Percentiles rank a stretch among this genome's conserved stretches.
These are phyloP conservation scores for Yponomeuta malinellus DNA, from an alignment of 2,888 invertebrate genomes.

Conservation along the genomic window DNA sequence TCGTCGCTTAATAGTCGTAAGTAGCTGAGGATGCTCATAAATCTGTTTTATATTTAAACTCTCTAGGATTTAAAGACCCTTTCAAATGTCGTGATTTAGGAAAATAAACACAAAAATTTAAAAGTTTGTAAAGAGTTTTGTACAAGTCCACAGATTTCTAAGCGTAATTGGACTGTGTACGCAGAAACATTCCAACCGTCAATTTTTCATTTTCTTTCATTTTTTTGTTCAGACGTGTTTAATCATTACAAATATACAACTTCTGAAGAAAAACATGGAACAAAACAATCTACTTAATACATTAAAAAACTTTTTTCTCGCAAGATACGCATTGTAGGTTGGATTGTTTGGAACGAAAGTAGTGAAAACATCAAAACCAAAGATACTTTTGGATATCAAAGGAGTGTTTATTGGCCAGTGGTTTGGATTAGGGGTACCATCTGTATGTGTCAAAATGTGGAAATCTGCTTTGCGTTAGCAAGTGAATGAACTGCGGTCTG, in stretches of 20 bases:
- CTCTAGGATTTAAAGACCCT: conserved; percentile 21
- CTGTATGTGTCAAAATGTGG: conserved; percentile 32
- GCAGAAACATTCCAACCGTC: too few species aligned
- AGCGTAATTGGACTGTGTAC: too few species aligned
- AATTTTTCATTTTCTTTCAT: too few species aligned
- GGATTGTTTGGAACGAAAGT: too few species aligned
- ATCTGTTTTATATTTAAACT: conserved; percentile 46
- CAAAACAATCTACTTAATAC: neutral
- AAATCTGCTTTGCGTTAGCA: conserved; percentile 46
- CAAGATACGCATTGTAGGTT: too few species aligned
- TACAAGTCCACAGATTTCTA: too few species aligned
- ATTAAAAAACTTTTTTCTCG: too few species aligned
- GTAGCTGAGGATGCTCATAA: conserved; percentile 35
- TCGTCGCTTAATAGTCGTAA: conserved; percentile 20
- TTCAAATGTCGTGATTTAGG: neutral
- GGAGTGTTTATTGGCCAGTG: conserved; percentile 35
- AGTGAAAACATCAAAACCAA: neutral
- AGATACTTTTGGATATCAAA: conserved; percentile 45
- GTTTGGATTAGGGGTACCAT: conserved; percentile 44
- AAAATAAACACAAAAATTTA: neutral
- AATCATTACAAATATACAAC: too few species aligned
- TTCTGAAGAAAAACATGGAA: too few species aligned
- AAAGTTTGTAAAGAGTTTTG: neutral
- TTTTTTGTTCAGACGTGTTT: too few species aligned
- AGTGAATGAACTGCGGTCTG: conserved; percentile 42